A percentile compares a stretch with the other conserved stretches of the same genome.
Evolutionary conservation across 2,797 vertebrate species (phyloP).

Genomic region (Odontamblyopus rebecca): DNA sequence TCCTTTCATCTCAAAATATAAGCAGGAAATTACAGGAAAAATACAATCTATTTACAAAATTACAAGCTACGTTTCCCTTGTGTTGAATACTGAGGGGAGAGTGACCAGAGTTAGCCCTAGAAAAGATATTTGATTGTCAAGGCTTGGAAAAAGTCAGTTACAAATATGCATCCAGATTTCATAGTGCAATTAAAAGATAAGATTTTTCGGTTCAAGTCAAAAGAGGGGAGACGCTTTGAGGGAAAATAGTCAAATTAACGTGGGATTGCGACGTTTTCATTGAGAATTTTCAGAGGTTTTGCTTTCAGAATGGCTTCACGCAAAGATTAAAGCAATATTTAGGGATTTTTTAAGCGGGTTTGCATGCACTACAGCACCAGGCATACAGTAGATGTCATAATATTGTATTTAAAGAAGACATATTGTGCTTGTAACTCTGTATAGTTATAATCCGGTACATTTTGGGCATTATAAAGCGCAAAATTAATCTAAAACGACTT

Average conservation of each 20-base stretch:
- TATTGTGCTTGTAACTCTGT: too few species aligned
- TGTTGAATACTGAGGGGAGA: conserved; percentile 50
- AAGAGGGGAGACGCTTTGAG: conserved; percentile 32
- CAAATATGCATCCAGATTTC: conserved; percentile 56
- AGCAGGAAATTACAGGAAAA: conserved; percentile 26
- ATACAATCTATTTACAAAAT: conserved; percentile 27
- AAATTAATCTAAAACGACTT: too few species aligned
- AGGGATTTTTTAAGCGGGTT: background rate
- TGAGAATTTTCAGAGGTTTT: conserved; percentile 27
- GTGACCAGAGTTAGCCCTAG: conserved; percentile 32
- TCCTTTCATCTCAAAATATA: conserved; percentile 36
- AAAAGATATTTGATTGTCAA: conserved; percentile 67
- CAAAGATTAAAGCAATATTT: background rate
- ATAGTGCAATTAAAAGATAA: conserved; percentile 74
- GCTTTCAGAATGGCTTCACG: conserved; percentile 19
- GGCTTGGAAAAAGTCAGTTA: conserved; percentile 51
- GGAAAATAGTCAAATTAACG: conserved; percentile 22
- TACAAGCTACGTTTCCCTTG: conserved; percentile 23
- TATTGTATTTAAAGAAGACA: too few species aligned
- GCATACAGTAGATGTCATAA: too few species aligned
- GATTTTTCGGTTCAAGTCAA: conserved; percentile 65
- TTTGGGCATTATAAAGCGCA: too few species aligned
- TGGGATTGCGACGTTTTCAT: conserved; percentile 26
- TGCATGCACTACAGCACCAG: too few species aligned
- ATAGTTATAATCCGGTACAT: too few species aligned